Evolutionary conservation across 2,888 invertebrate species (phyloP).

Genomic region (Troglohyphantes excavatus): DNA sequence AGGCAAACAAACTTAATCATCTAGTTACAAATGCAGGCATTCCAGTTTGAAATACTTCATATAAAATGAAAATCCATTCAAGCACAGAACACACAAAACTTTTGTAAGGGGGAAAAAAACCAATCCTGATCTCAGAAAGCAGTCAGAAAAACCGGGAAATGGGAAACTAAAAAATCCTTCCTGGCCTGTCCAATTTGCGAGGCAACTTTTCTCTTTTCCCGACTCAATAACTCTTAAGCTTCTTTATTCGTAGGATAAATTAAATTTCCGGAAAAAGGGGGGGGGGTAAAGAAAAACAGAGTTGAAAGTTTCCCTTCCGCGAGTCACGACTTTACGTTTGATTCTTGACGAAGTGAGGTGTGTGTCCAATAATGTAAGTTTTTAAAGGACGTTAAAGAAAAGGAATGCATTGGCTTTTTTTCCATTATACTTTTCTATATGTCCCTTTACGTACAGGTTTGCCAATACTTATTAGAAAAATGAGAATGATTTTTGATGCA

Average conservation of each 20-base stretch:
- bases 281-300: background rate
- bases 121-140: background rate
- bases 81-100: slow-evolving; percentile 11
- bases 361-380: slow-evolving; percentile 63
- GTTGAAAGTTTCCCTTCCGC: slow-evolving; percentile 43
- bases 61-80: too few species aligned
- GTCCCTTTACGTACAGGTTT: background rate
- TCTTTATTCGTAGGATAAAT: slow-evolving; percentile 58
- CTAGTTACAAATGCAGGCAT: background rate
- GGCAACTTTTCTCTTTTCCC: slow-evolving; percentile 12
- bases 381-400: slow-evolving; percentile 36
- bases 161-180: slow-evolving; percentile 47
- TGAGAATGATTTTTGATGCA: too few species aligned
- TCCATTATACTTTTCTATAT: slow-evolving; percentile 23
- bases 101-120: too few species aligned
- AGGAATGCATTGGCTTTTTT: slow-evolving; percentile 28
- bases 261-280: slow-evolving; percentile 53
- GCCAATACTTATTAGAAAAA: too few species aligned
- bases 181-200: slow-evolving; percentile 52
- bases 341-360: slow-evolving; percentile 40
- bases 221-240: slow-evolving; percentile 61
- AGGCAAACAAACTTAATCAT: too few species aligned
- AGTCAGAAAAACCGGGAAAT: background rate
- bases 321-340: slow-evolving; percentile 64
- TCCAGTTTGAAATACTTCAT: background rate